Base-by-base conservation (phyloP, 2,113 vertebrate genomes). In the Marcusenius ussheri region DNA sequence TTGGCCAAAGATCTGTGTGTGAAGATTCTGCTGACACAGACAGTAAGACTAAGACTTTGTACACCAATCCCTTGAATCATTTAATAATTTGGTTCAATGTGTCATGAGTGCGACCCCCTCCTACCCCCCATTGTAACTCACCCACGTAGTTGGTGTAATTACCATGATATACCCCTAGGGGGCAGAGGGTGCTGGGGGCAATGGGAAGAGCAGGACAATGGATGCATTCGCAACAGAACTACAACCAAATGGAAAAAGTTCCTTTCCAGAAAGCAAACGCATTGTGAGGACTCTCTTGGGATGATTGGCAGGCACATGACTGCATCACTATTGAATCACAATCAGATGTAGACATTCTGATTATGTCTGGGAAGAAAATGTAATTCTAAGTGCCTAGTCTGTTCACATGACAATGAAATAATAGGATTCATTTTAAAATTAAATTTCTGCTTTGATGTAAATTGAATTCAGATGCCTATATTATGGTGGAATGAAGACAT, bases 371-470 rank as follows among this genome's bases (percentile, higher is more conserved):
- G 77, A 45, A 83, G 77, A 83, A 83, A 47, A 46, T 47, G 46
- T 84, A 47, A 46, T 45, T 46, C 19, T 24, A 47, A 24, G 15
- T n/a, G 45, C 39, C 10, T 45, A 11, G 83, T 84, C 83, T 46
- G 83, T 47, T 84, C 83, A 80, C 74, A 42, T 80, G 74, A 80
- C 74, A 80, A 19, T 80, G 74, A 80, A 80, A 80, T 80, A 80
- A 80, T 80, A 80, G 35, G 13, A 80, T 80, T 80, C 74, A 42
- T 39, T 39, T 80, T 80, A 42, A 80, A 80, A 80, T 80, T 80
- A 42, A 42, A 80, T 80, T 80, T 80, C 74, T 80, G 39, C 74
- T 80, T 80, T 42, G 74, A 70, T 70, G 62, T 70, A 70, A 70
- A 70, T 70, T 70, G 3, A 70, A 70, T 80, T 80, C 74, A 39